phyloP scores from a whole-genome alignment of 1,140 invertebrate species.

The Pygmarrhopalites habei region DNA sequence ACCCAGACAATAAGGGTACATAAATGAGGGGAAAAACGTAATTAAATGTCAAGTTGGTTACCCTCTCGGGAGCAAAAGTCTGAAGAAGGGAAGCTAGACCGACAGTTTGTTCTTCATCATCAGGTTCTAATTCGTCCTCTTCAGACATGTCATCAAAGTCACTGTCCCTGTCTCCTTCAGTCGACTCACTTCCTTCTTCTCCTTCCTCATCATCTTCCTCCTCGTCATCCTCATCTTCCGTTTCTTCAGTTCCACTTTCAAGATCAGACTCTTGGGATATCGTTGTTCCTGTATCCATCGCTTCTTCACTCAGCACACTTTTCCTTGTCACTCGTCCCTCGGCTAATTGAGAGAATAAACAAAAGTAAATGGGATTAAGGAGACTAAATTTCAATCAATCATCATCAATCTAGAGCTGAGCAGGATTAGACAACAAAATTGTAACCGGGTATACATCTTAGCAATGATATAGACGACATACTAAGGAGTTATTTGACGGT shows the following conservation, averaged over 20 bases:
- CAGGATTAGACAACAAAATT: too few species aligned
- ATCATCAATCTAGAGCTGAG: too few species aligned
- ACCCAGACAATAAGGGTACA: too few species aligned
- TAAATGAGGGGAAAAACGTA: too few species aligned
- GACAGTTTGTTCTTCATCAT: constrained; percentile 50
- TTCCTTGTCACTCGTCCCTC: too few species aligned
- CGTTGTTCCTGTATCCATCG: too few species aligned
- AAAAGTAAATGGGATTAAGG: too few species aligned
- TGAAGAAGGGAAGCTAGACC: constrained; percentile 56
- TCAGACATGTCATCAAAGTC: constrained; percentile 38
- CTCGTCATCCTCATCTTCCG: constrained; percentile 66
- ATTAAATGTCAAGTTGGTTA: too few species aligned
- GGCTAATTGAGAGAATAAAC: too few species aligned
- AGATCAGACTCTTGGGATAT: constrained; percentile 65
- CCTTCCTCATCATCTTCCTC: constrained; percentile 39
- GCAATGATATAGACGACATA: not conserved
- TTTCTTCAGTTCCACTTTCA: constrained; percentile 40
- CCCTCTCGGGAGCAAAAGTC: constrained; percentile 33
- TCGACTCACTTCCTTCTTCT: constrained; percentile 43
- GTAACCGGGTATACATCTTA: not conserved
- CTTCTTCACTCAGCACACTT: too few species aligned
- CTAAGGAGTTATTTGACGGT: constrained; percentile 9
- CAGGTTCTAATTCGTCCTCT: constrained; percentile 42
- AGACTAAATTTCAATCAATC: too few species aligned
- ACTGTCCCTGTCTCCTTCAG: constrained; percentile 39